phyloP scores from a whole-genome alignment of 2,888 invertebrate species.

The Philereme transversata region DNA sequence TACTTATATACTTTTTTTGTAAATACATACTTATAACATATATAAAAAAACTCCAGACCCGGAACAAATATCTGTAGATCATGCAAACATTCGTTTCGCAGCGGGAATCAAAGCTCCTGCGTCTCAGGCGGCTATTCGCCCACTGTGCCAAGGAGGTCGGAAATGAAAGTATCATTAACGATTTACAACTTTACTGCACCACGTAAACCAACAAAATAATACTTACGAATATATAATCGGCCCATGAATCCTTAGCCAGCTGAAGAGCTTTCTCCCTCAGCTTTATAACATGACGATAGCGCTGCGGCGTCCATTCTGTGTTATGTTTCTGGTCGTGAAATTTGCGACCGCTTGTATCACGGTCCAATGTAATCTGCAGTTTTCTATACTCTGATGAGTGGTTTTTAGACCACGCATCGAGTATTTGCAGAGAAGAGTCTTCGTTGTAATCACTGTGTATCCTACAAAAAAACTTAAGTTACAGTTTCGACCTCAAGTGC shows the following conservation, averaged over 20 bases:
- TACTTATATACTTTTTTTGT: too few relatives aligned
- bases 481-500: background rate
- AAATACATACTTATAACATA: too few relatives aligned
- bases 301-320: constrained; percentile 89
- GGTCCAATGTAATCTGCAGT: constrained; percentile 84
- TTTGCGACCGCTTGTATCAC: constrained; percentile 47
- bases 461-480: constrained; percentile 76
- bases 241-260: constrained; percentile 91
- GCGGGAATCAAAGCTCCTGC: too few relatives aligned
- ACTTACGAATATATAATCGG: constrained; percentile 94
- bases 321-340: constrained; percentile 84
- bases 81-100: too few relatives aligned
- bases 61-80: too few relatives aligned
- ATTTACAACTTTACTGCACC: background rate
- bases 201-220: background rate
- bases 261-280: constrained; percentile 90
- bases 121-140: too few relatives aligned
- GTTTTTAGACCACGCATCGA: constrained; percentile 88
- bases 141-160: too few relatives aligned
- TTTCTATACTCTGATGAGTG: constrained; percentile 88
- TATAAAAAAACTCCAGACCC: too few relatives aligned
- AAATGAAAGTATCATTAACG: too few relatives aligned
- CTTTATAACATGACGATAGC: constrained; percentile 91
- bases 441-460: constrained; percentile 94
- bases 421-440: constrained; percentile 89